A percentile compares a stretch with the other conserved stretches of the same genome.
phyloP scores from a whole-genome alignment of 2,888 invertebrate genomes.

The Tigriopus californicus region DNA sequence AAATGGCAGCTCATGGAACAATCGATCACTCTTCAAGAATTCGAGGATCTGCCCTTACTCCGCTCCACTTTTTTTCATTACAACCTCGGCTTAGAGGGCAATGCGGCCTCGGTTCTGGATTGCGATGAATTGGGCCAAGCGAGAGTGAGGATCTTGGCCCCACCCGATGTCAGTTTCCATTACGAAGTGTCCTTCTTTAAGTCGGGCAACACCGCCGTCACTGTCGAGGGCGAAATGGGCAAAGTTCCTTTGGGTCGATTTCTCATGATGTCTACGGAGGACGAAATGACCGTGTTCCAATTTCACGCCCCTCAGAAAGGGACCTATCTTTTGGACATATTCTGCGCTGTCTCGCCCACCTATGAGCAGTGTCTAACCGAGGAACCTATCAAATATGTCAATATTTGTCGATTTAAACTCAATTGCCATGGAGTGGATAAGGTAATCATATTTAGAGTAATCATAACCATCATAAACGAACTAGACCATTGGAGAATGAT shows the following conservation, averaged over 20 bases:
- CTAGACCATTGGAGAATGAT: background rate
- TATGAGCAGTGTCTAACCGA: conserved; percentile 1
- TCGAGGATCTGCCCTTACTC: conserved; percentile 14
- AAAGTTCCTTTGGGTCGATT: conserved; percentile 6
- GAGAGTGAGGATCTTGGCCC: background rate
- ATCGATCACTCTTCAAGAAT: conserved; percentile 9
- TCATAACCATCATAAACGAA: too few relatives aligned
- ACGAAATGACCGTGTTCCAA: conserved; percentile 4
- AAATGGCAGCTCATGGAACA: conserved; percentile 13
- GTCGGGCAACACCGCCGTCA: conserved; percentile 5
- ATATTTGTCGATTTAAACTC: conserved; percentile 2
- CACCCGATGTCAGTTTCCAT: conserved; percentile 1
- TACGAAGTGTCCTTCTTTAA: conserved; percentile 11
- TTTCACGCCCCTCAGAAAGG: conserved; percentile 12
- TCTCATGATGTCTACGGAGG: conserved; percentile 14
- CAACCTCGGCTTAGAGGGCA: conserved; percentile 7
- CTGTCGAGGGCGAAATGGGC: background rate
- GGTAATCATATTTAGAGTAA: conserved; percentile 15
- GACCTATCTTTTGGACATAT: conserved; percentile 11
- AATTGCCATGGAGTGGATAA: conserved; percentile 2
- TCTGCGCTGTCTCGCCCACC: background rate
- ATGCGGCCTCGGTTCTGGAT: conserved; percentile 3
- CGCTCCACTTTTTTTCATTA: conserved; percentile 13
- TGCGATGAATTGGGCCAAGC: conserved; percentile 1
- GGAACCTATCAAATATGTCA: conserved; percentile 8